Evolutionary conservation across 2,888 invertebrate species (phyloP).

Genomic region (Tenthredo mesomela): DNA sequence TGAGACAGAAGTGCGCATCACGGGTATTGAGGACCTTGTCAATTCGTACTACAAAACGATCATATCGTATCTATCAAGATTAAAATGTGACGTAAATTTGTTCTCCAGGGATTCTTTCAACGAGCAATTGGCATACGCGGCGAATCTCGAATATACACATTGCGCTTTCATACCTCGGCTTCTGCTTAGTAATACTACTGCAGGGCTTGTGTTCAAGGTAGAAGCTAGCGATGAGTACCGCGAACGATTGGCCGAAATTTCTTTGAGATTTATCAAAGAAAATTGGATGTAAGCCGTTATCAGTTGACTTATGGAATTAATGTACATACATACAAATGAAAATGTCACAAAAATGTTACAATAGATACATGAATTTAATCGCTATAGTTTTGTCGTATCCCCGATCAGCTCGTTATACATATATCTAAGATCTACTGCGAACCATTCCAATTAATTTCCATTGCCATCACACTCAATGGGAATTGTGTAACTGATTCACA

Average conservation of each 20-base stretch:
- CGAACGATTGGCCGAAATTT: background rate
- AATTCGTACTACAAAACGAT: slow-evolving; percentile 78
- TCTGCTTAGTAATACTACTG: slow-evolving; percentile 61
- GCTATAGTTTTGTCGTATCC: background rate
- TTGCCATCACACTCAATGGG: too few species aligned
- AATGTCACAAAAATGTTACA: background rate
- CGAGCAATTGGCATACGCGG: slow-evolving; percentile 63
- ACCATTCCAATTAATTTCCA: too few species aligned
- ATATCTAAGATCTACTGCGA: background rate
- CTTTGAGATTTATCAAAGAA: background rate
- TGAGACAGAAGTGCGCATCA: slow-evolving; percentile 74
- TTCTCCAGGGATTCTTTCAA: slow-evolving; percentile 66
- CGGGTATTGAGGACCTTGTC: slow-evolving; percentile 79
- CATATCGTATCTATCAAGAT: slow-evolving; percentile 57
- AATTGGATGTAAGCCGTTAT: background rate
- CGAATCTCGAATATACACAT: slow-evolving; percentile 67
- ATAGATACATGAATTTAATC: too few species aligned
- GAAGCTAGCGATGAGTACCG: slow-evolving; percentile 47
- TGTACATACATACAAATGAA: background rate
- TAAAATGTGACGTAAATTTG: slow-evolving; percentile 69
- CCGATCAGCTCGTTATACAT: background rate
- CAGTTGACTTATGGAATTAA: background rate
- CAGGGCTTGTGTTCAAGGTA: slow-evolving; percentile 61
- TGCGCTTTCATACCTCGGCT: slow-evolving; percentile 68
- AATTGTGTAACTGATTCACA: too few species aligned